phyloP scores from a whole-genome alignment of 1,140 invertebrate species.

The Adelges cooleyi region DNA sequence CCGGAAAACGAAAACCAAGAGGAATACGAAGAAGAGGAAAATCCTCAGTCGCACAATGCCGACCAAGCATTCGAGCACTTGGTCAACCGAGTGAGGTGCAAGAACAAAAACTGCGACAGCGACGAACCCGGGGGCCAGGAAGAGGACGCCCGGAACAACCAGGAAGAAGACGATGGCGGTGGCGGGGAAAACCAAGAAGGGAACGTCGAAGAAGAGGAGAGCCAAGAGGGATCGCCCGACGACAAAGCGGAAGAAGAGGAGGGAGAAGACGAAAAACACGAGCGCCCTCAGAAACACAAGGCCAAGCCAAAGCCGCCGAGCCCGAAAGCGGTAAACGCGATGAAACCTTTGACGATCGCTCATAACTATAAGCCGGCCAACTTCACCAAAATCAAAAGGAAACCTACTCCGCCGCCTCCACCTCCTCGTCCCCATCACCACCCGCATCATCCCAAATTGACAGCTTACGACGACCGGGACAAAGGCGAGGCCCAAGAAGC shows the following conservation, averaged over 20 bases:
- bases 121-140: not conserved
- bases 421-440: not conserved
- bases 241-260: constrained; percentile 18
- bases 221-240: constrained; percentile 16
- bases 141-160: constrained; percentile 32
- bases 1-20: constrained; percentile 22
- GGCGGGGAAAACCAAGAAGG: constrained; percentile 30
- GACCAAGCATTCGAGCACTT: constrained; percentile 30
- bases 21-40: constrained; percentile 27
- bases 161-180: constrained; percentile 37
- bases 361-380: constrained; percentile 30
- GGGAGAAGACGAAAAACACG: constrained; percentile 8
- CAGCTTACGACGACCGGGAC: not conserved
- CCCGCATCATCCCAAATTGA: not conserved
- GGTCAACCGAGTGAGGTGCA: constrained; percentile 2
- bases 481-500: not conserved
- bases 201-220: constrained; percentile 10
- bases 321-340: not conserved
- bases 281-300: not conserved
- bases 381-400: constrained; percentile 1
- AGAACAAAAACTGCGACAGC: not conserved
- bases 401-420: not conserved
- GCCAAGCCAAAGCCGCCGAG: constrained; percentile 13
- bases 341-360: constrained; percentile 9
- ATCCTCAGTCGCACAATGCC: constrained; percentile 10